Evolutionary conservation across 2,888 invertebrate species (phyloP).

Genomic region (Netelia melanura): DNA sequence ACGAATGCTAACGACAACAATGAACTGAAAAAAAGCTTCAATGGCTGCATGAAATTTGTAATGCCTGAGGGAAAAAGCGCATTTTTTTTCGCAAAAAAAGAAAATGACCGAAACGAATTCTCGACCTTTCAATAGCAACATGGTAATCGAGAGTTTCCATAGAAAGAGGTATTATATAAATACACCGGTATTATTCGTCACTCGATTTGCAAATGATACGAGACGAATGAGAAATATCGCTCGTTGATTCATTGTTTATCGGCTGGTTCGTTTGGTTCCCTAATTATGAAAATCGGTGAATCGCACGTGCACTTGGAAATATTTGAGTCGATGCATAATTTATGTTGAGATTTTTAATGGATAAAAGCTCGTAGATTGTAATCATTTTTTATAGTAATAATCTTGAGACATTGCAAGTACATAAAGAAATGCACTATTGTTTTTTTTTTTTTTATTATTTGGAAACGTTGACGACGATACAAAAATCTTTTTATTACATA

Average conservation of each 20-base stretch:
- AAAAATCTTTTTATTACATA: background rate
- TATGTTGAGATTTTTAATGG: too few relatives aligned
- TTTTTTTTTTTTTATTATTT: background rate
- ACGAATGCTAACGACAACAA: conserved; percentile 14
- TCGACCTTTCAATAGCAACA: background rate
- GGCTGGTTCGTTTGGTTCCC: background rate
- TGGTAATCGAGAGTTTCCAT: background rate
- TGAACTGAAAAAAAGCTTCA: background rate
- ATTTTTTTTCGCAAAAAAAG: background rate
- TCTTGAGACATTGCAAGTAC: too few relatives aligned
- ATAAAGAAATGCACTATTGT: too few relatives aligned
- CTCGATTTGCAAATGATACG: too few relatives aligned
- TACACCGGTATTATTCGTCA: too few relatives aligned
- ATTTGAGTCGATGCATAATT: too few relatives aligned
- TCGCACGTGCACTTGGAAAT: conserved; percentile 12
- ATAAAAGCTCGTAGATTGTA: too few relatives aligned
- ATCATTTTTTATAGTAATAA: too few relatives aligned
- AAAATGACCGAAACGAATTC: background rate
- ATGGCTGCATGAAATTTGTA: background rate
- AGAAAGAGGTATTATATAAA: too few relatives aligned
- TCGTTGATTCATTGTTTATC: background rate
- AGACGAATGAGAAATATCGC: background rate
- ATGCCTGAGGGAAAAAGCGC: background rate
- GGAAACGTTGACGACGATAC: background rate
- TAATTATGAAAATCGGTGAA: background rate